phyloP scores from a whole-genome alignment of 2,113 vertebrate genomes.

The Sisor rabdophorus region DNA sequence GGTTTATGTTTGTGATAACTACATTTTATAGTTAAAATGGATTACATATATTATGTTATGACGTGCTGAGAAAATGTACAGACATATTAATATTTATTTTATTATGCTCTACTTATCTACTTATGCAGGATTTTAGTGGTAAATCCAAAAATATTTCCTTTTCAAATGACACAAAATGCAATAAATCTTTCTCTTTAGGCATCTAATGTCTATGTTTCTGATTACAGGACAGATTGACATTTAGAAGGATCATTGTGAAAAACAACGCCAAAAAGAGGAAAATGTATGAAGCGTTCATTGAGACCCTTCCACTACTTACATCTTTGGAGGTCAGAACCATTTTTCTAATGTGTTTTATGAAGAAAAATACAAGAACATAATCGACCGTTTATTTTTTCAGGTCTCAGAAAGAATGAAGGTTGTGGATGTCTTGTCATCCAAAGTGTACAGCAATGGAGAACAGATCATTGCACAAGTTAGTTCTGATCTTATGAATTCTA shows the following conservation, averaged over 20 bases:
- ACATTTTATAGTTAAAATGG: neutral
- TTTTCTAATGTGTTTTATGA: neutral
- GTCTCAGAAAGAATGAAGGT: constrained; percentile 97
- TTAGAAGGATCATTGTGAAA: constrained; percentile 96
- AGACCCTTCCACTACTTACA: constrained; percentile 93
- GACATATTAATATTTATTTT: neutral
- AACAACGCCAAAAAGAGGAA: constrained; percentile 97
- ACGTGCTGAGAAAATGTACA: neutral
- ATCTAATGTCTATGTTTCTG: constrained; percentile 17
- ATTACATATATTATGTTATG: neutral
- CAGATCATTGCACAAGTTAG: constrained; percentile 97
- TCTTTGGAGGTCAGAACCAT: constrained; percentile 84
- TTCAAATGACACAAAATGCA: neutral
- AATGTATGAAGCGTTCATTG: constrained; percentile 97
- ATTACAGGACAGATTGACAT: constrained; percentile 68
- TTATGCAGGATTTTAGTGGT: neutral
- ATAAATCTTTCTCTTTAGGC: neutral
- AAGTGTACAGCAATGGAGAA: constrained; percentile 85
- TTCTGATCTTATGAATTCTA: constrained; percentile 20
- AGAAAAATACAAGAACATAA: neutral
- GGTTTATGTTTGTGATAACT: neutral
- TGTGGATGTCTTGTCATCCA: constrained; percentile 92
- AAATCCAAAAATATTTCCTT: neutral
- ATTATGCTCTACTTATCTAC: too few relatives aligned
- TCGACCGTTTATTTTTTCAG: constrained; percentile 60